Evolutionary conservation across 2,888 invertebrate genomes (phyloP).

Genomic region (Melanargia galathea): DNA sequence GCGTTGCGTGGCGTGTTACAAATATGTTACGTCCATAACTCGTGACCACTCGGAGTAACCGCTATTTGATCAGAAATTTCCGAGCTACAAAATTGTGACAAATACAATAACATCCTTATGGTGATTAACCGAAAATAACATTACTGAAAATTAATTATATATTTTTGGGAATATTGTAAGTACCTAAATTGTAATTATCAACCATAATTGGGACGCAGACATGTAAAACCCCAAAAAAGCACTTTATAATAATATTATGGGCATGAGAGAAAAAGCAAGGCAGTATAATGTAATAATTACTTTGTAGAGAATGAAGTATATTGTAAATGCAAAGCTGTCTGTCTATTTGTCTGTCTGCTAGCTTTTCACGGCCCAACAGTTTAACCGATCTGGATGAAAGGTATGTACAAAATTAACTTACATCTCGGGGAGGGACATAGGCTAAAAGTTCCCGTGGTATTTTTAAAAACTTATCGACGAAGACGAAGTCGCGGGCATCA

Average conservation of each 20-base stretch:
- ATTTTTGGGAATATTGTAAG: background rate
- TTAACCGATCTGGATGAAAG: too few relatives aligned
- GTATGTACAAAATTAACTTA: too few relatives aligned
- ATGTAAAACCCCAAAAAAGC: background rate
- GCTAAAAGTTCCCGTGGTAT: too few relatives aligned
- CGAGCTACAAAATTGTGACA: conserved; percentile 10
- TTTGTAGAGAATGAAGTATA: conserved; percentile 5
- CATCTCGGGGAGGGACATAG: too few relatives aligned
- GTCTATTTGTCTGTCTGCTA: too few relatives aligned
- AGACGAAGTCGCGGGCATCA: too few relatives aligned
- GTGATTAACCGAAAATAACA: background rate
- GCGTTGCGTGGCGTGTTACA: background rate
- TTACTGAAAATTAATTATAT: background rate
- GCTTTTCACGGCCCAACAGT: too few relatives aligned
- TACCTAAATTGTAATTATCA: background rate
- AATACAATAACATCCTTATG: conserved; percentile 18
- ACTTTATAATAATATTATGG: too few relatives aligned
- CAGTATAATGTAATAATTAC: too few relatives aligned
- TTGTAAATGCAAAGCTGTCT: too few relatives aligned
- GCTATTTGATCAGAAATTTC: conserved; percentile 12
- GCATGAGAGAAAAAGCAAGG: too few relatives aligned
- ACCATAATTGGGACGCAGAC: background rate
- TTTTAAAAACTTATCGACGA: too few relatives aligned
- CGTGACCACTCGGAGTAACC: background rate
- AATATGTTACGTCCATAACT: background rate